Evolutionary conservation across 2,888 invertebrate genomes (phyloP).

Genomic region (Acrocera orbiculus): DNA sequence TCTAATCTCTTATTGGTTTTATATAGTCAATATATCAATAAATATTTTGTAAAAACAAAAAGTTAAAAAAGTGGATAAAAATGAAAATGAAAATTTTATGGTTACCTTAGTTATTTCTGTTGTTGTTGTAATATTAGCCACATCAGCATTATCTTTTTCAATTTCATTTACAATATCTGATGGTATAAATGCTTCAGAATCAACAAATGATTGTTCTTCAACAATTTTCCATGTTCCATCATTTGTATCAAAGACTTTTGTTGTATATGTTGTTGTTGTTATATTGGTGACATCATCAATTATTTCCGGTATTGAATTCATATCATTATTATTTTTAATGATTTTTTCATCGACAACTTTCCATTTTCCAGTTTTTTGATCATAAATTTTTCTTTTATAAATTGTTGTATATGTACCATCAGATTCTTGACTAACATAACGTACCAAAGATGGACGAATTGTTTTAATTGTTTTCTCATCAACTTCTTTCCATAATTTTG

Average conservation of each 20-base stretch:
- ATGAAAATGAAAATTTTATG: not conserved
- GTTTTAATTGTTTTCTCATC: slow-evolving; percentile 19
- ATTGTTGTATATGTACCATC: slow-evolving; percentile 29
- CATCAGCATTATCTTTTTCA: slow-evolving; percentile 32
- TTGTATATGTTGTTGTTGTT: slow-evolving; percentile 31
- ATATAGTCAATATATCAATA: no score
- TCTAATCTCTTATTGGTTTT: no score
- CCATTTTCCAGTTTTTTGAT: slow-evolving; percentile 29
- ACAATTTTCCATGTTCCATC: slow-evolving; percentile 31
- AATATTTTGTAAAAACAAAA: no score
- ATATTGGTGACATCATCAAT: slow-evolving; percentile 32
- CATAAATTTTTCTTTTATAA: slow-evolving; percentile 31
- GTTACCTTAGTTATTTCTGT: slow-evolving; percentile 32
- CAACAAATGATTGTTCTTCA: slow-evolving; percentile 31
- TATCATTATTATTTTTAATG: slow-evolving; percentile 29
- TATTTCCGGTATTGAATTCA: slow-evolving; percentile 25
- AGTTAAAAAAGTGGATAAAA: no score
- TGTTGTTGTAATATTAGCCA: slow-evolving; percentile 32
- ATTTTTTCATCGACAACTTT: slow-evolving; percentile 36
- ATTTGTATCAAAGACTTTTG: slow-evolving; percentile 31
- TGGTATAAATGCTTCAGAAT: slow-evolving; percentile 28
- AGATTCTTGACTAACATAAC: slow-evolving; percentile 29
- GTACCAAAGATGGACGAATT: slow-evolving; percentile 23
- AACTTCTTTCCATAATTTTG: slow-evolving; percentile 27
- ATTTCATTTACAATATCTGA: slow-evolving; percentile 31